Base-by-base conservation (phyloP, 2,113 vertebrate species). In the Pogona vitticeps region DNA sequence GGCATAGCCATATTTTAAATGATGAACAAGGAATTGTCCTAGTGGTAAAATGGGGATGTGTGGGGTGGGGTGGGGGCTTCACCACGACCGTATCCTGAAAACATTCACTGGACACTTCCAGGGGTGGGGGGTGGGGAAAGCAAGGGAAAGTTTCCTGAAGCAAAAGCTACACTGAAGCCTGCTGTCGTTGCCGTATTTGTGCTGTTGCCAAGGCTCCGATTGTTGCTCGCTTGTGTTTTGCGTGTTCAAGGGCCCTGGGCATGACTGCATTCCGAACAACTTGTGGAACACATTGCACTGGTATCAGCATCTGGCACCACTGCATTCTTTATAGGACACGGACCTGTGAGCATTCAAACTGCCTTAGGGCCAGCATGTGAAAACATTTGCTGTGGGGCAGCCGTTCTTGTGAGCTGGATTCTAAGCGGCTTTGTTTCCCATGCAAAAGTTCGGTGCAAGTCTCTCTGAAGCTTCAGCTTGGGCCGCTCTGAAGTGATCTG, bases 241-340 rank as follows among this genome's bases (percentile, higher is more conserved):
- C 84, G 8, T 56, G 46, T 85, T 75, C 13, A 77, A 76, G 14
- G 78, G 75, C 14, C 58, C 33, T 89, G 52, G 26, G 89, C 6
- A 18, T 10, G 0, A 1, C 33, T 88, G 65, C n/a, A 76, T 92
- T 89, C 33, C 84, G 3, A 8, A 85, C 40, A 87, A 87, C 61
- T 28, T 33, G 2, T 3, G 0, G 68, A 85, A 88, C 90, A 88
- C 59, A 76, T 40, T 86, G 28, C 38, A 79, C 26, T 65, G 68
- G 71, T 31, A 80, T 80, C 71, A 59, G 77, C 88, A 88, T 85
- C 88, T 87, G 36, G 63, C 80, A n/a, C 87, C 80, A 86, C 36
- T 86, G 63, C 88, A 88, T 88, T 85, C 78, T 85, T 88, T 81
- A 78, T 86, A 86, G 83, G 79, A 76, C 61, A 65, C 40, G 84